phyloP scores from a whole-genome alignment of 1,140 invertebrate genomes.

The Drosophila chauvacae region DNA sequence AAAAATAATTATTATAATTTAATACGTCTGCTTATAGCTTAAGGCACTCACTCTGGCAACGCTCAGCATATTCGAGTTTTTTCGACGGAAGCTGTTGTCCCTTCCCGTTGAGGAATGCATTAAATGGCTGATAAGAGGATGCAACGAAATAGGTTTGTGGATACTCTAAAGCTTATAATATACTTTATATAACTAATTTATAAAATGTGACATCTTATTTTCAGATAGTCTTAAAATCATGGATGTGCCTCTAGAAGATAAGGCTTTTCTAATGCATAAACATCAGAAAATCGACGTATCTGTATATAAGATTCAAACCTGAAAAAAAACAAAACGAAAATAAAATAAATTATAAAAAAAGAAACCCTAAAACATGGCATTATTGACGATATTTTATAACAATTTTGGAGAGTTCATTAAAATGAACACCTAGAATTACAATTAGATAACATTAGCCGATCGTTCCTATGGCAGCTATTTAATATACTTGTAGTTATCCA shows the following conservation, averaged over 20 bases:
- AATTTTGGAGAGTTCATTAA: too few species aligned
- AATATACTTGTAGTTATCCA: too few species aligned
- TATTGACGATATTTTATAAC: not conserved
- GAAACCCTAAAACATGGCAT: not conserved
- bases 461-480: too few species aligned
- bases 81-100: conserved; percentile 76
- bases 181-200: not conserved
- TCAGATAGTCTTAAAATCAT: conserved; percentile 55
- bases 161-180: not conserved
- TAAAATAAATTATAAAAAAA: not conserved
- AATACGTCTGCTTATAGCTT: conserved; percentile 26
- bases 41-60: conserved; percentile 57
- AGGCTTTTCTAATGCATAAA: conserved; percentile 32
- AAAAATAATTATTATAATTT: not conserved
- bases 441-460: too few species aligned
- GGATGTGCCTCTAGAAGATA: conserved; percentile 34
- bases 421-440: too few species aligned
- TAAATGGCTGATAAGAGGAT: conserved; percentile 56
- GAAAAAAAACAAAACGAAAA: not conserved
- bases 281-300: conserved; percentile 36
- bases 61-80: conserved; percentile 57
- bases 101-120: conserved; percentile 84
- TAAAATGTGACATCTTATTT: not conserved
- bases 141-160: conserved; percentile 56
- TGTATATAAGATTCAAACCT: conserved; percentile 55